Conservation (phyloP, 2,888 invertebrate genomes). For the Drosophila monieri region DNA sequence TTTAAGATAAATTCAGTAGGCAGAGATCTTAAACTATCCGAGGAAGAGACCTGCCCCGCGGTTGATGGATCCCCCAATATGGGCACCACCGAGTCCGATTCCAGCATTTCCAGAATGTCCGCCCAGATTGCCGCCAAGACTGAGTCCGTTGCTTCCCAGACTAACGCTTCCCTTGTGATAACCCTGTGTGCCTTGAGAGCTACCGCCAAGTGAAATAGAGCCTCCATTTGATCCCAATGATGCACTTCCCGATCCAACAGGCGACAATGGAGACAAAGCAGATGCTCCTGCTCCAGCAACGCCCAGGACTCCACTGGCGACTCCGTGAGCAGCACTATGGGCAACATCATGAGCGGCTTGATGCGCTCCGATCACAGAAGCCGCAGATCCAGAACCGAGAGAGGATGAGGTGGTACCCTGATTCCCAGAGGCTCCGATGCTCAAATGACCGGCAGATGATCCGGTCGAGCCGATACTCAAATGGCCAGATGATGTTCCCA, state of each 20-base stretch:
- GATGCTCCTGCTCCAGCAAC: background rate
- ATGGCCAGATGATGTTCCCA: constrained; percentile 3
- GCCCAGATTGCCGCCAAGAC: constrained; percentile 15
- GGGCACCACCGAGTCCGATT: constrained; percentile 13
- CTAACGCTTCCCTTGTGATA: constrained; percentile 6
- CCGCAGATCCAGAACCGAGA: background rate
- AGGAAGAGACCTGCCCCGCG: constrained; percentile 18
- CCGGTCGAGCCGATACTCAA: constrained; percentile 7
- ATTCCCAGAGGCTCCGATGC: constrained; percentile 9
- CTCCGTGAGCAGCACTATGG: constrained; percentile 7
- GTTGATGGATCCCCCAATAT: constrained; percentile 20
- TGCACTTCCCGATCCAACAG: constrained; percentile 8
- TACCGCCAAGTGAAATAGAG: constrained; percentile 1
- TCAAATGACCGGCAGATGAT: constrained; percentile 7
- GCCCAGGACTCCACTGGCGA: constrained; percentile 4
- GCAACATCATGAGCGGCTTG: constrained; percentile 4
- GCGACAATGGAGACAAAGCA: background rate
- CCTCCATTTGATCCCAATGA: background rate
- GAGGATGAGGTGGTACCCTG: background rate
- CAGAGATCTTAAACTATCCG: background rate
- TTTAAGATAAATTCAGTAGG: background rate
- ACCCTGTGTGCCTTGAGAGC: background rate
- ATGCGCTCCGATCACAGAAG: constrained; percentile 1
- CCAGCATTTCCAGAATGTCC: constrained; percentile 12
- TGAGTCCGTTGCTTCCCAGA: constrained; percentile 18